Evolutionary conservation across 2,797 vertebrate species (phyloP).

Genomic region (Falco concolor): DNA sequence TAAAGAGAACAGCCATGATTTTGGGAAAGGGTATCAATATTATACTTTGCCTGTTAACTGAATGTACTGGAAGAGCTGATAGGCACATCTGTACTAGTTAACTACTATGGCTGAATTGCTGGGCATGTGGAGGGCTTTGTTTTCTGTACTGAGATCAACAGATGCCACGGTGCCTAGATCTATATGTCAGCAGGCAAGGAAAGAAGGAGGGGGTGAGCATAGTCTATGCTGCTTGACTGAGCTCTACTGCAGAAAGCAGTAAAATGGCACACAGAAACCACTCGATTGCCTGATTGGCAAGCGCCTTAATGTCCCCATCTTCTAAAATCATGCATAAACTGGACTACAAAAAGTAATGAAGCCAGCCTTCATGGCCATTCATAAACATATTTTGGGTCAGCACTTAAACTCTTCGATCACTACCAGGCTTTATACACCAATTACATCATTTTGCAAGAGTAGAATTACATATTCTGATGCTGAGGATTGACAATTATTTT

Average conservation of each 20-base stretch:
- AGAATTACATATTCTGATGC: neutral
- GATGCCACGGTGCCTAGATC: neutral
- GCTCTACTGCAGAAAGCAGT: neutral
- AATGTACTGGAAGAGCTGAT: neutral
- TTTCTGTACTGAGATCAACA: neutral
- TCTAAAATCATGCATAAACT: neutral
- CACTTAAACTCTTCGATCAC: neutral
- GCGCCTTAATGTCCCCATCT: neutral
- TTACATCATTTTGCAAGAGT: neutral
- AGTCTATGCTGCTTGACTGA: neutral
- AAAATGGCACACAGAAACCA: neutral
- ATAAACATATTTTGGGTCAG: neutral
- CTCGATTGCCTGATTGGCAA: neutral
- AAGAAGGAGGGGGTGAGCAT: neutral
- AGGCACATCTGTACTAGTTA: neutral
- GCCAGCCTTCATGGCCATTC: neutral
- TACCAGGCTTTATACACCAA: neutral
- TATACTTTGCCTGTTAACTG: neutral
- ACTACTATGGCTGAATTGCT: neutral
- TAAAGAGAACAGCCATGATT: neutral
- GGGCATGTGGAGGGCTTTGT: neutral
- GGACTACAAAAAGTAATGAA: neutral
- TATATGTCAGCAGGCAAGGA: neutral
- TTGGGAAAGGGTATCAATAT: neutral
- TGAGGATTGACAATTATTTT: neutral